Base-by-base conservation (phyloP, 2,888 invertebrate genomes). In the Drosophila maculinotata region DNA sequence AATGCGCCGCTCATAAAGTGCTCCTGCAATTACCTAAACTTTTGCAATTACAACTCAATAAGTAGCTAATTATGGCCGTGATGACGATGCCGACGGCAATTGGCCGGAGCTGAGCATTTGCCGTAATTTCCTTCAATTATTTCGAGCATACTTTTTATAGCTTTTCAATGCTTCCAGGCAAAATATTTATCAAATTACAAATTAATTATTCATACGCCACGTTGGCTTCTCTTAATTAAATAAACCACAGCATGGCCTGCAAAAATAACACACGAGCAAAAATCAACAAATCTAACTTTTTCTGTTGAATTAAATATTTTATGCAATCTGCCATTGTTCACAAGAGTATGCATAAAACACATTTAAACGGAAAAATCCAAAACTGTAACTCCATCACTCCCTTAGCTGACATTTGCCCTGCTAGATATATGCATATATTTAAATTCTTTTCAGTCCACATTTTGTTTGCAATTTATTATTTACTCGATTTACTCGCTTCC, bases 21-120 rank as follows among this genome's bases (percentile, higher is more conserved):
- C 39, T 36, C 12, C 26, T 39, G 65, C 67, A 76, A 76, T 79
- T 79, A 71, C 73, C 68, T 68, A 31, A 81, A 82, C 79, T 85
- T 81, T 82, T 64, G 74, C 83, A 82, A 85, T 81, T 85, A 85
- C 81, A 81, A 79, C 81, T 79, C 80, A 74, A 81, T 81, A 85
- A 86, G 80, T 64, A 74, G 65, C 69, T 81, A 66, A 76, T 82
- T 79, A 85, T 47, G 69, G 28, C 41, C 33, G 45, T 39, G 62
- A 33, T 49, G 53, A 72, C 31, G 53, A 4, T 31, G 62, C 57
- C 60, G 36, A 31, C 2, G 57, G 49, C 60, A 48, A 62, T 51
- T 59, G 52, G 8, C 31, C 30, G 38, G 28, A 35, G 41, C 15
- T 8, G 14, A 14, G 31, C 35, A 58, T 67, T 67, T 63, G n/a